Conservation (phyloP, 2,113 vertebrate species). For the Nycticorax nycticorax region DNA sequence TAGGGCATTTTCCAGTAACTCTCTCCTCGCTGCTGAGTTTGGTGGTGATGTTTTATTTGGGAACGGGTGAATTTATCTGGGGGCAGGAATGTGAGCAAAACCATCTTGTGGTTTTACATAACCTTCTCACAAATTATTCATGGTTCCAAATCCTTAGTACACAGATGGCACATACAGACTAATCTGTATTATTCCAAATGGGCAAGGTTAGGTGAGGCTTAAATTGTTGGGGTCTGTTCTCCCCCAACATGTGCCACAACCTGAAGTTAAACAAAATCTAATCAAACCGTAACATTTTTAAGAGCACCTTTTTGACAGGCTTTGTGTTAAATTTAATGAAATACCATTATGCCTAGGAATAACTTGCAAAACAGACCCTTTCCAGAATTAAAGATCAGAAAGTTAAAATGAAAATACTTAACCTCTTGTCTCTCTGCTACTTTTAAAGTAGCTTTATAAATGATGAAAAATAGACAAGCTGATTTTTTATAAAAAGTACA, state of each 20-base stretch:
- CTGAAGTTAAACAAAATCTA: background rate
- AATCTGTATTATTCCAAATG: background rate
- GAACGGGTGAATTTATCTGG: background rate
- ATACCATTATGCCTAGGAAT: background rate
- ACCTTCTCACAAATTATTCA: background rate
- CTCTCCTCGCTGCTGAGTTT: background rate
- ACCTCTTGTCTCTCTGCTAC: background rate
- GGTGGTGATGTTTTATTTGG: background rate
- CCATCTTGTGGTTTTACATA: background rate
- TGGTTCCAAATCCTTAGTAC: background rate
- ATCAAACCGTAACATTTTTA: background rate
- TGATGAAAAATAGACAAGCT: background rate
- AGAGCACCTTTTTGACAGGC: background rate
- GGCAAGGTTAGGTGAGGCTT: background rate
- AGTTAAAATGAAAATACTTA: background rate
- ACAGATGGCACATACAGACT: fast-evolving
- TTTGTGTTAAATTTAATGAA: background rate
- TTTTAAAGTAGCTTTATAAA: background rate
- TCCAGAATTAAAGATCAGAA: background rate
- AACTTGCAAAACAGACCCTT: background rate
- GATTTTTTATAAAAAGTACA: background rate
- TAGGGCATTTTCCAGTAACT: background rate
- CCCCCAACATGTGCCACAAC: background rate
- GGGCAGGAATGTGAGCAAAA: background rate
- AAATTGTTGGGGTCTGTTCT: background rate